phyloP scores from a whole-genome alignment of 1,140 invertebrate genomes.

The Aculops lycopersici region DNA sequence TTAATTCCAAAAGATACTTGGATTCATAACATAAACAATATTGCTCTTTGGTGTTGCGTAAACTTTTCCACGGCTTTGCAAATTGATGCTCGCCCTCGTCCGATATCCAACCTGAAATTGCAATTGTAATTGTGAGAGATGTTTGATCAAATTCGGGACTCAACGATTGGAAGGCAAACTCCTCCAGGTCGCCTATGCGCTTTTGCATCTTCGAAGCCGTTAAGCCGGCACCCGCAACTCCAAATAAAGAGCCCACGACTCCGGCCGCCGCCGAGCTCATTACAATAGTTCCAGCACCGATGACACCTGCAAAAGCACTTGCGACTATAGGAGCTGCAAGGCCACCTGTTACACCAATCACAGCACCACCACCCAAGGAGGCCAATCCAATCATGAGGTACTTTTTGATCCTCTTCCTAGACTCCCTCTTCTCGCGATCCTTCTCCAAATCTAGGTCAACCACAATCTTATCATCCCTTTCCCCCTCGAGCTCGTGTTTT shows the following conservation, averaged over 20 bases:
- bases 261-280: constrained; percentile 26
- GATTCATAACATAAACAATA: constrained; percentile 34
- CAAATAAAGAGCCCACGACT: constrained; percentile 31
- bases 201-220: constrained; percentile 36
- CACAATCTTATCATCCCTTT: constrained; percentile 15
- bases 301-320: constrained; percentile 24
- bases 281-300: constrained; percentile 23
- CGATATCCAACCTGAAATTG: constrained; percentile 30
- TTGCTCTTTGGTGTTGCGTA: constrained; percentile 29
- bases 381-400: constrained; percentile 28
- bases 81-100: constrained; percentile 12
- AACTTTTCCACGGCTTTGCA: constrained; percentile 22
- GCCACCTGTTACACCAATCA: constrained; percentile 28
- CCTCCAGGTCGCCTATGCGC: constrained; percentile 31
- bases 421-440: constrained; percentile 16
- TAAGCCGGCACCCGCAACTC: constrained; percentile 30
- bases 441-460: constrained; percentile 16
- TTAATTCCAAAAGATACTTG: constrained; percentile 27
- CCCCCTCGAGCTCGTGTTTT: background rate
- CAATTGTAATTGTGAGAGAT: constrained; percentile 29
- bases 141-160: constrained; percentile 12
- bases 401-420: constrained; percentile 25
- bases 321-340: constrained; percentile 30
- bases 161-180: constrained; percentile 29
- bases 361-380: constrained; percentile 27